These are phyloP conservation scores for Crypturellus tataupa DNA, from an alignment of 2,797 vertebrate species.

Conservation along the genomic window DNA sequence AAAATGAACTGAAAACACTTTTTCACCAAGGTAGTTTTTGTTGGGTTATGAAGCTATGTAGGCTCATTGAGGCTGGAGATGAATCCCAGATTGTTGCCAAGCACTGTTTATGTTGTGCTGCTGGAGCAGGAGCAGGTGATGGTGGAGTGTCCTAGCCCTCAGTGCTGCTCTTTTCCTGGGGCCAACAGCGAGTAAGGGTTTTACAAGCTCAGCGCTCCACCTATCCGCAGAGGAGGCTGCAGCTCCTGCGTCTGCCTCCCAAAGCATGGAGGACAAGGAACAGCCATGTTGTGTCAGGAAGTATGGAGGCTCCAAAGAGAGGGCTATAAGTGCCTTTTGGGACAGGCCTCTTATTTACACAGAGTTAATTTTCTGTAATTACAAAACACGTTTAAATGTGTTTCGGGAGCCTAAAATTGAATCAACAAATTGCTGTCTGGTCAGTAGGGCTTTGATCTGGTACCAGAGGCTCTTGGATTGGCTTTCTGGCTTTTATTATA, in stretches of 20 bases:
- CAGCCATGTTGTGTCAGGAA: neutral
- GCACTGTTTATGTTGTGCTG: neutral
- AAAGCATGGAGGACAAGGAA: neutral
- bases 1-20: conserved; percentile 19
- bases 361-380: neutral
- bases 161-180: accelerated
- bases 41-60: conserved; percentile 5
- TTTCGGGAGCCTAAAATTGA: neutral
- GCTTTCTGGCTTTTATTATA: neutral
- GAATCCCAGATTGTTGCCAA: neutral
- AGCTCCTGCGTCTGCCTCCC: neutral
- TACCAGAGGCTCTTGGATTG: neutral
- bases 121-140: neutral
- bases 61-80: neutral
- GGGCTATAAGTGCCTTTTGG: neutral
- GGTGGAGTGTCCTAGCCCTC: neutral
- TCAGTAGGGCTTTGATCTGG: neutral
- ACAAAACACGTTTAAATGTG: neutral
- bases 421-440: neutral
- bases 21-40: neutral
- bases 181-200: neutral
- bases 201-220: neutral
- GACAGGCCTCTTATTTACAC: neutral
- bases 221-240: neutral
- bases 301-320: accelerated